phyloP scores from a whole-genome alignment of 2,113 vertebrate genomes.

The Microcebus ravelobensis region DNA sequence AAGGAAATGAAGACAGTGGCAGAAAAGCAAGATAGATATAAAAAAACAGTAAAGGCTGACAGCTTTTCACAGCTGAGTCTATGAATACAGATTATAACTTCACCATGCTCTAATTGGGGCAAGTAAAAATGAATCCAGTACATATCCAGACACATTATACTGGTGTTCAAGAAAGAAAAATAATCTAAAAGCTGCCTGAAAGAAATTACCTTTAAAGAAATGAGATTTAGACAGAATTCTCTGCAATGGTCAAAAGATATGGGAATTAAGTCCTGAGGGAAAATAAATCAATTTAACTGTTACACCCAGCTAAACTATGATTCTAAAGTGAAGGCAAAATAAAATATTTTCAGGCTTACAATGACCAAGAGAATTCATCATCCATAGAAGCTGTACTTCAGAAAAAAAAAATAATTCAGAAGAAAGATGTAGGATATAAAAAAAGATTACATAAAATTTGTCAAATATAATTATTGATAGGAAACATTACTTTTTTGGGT shows the following conservation, averaged over 20 bases:
- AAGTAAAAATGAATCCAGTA: neutral
- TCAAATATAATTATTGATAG: neutral
- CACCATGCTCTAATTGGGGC: neutral
- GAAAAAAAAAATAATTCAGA: neutral
- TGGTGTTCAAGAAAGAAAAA: neutral
- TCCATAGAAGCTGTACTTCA: neutral
- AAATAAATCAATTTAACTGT: conserved; percentile 5
- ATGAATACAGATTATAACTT: neutral
- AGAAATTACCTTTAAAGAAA: neutral
- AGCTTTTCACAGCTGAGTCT: neutral
- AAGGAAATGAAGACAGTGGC: neutral
- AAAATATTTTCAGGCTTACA: neutral
- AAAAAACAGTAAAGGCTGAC: neutral
- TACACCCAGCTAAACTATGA: neutral
- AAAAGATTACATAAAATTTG: neutral
- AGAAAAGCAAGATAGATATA: neutral
- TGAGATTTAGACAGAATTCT: neutral
- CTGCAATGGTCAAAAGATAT: neutral
- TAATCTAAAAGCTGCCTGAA: neutral
- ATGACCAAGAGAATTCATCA: neutral
- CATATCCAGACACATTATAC: neutral
- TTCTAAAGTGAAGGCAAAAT: neutral
- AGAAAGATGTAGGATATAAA: neutral
- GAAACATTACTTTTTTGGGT: neutral
- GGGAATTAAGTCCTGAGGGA: neutral